Evolutionary conservation across 2,888 invertebrate genomes (phyloP), one percentile per base, ranked within the genome.

Genomic region (Temnothorax rugatulus): DNA sequence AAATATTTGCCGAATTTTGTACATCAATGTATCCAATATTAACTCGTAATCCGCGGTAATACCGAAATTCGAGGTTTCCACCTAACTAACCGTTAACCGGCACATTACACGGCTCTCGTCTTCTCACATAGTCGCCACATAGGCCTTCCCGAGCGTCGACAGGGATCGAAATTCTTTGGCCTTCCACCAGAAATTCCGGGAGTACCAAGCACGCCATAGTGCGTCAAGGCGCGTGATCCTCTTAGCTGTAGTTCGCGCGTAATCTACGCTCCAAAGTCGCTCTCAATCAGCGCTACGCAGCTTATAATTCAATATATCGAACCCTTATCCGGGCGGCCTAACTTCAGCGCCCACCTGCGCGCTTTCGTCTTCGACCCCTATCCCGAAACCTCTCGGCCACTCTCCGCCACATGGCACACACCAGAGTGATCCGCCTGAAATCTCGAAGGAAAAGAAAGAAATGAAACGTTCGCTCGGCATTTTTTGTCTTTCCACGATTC

Each of bases 261-360:
- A 92, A 92, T 92, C 89, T 89, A 81, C 90, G 91, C 85, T 85
- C 90, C 82, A 85, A 90, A 92, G 91, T 92, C 90, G 87, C 87
- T 88, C 89, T 89, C 90, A 92, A 92, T 92, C 92, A 91, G 90
- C 89, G 88, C 88, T 88, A 86, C 88, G 89, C 86, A 87, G 90
- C 88, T 91, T 89, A 92, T 93, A 93, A 93, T 92, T 92, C 90
- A 91, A 93, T 93, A 91, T 90, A 92, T 90, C 90, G 90, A 91
- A 93, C 91, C 90, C 90, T 89, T 87, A 88, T 88, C 87, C 82
- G 77, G 82, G 69, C 81, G 61, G 79, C 61, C 79, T 84, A 81
- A 88, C 82, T 59, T 76, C 83, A 38, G 75, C 54, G 75, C 54
- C 87, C 82, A 84, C 84, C 82, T 85, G 85, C 66, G 59, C 74